A percentile compares a stretch with the other conserved stretches of the same genome.
Evolutionary conservation across 2,113 vertebrate genomes (phyloP).

Genomic region (Phycodurus eques): DNA sequence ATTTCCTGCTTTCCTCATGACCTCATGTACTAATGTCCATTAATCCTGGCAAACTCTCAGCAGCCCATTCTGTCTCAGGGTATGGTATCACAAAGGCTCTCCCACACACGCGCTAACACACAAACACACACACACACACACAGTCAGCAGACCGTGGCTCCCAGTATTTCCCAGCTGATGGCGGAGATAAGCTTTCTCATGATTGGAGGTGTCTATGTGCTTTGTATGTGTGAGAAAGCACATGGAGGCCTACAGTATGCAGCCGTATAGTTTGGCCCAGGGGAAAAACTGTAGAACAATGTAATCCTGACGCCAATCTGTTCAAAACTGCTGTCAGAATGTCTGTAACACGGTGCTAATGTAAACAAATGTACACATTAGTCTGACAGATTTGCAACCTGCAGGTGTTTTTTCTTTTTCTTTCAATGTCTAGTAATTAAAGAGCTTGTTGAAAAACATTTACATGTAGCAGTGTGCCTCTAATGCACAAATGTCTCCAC

Average conservation of each 20-base stretch:
- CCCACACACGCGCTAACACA: slow-evolving; percentile 19
- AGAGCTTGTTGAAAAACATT: neutral
- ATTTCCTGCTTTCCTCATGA: slow-evolving; percentile 68
- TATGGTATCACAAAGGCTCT: slow-evolving; percentile 55
- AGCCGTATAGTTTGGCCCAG: slow-evolving; percentile 1
- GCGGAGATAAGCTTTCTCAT: slow-evolving; percentile 43
- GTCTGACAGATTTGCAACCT: slow-evolving; percentile 5
- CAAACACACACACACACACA: neutral
- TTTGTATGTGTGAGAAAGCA: slow-evolving; percentile 21
- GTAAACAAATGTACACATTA: neutral
- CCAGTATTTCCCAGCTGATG: slow-evolving; percentile 52
- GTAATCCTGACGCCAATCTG: slow-evolving; percentile 13
- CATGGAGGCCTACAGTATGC: slow-evolving; percentile 2
- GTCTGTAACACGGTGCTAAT: neutral
- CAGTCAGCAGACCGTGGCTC: slow-evolving; percentile 24
- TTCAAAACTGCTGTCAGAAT: slow-evolving; percentile 10
- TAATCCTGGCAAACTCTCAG: slow-evolving; percentile 54
- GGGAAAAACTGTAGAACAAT: slow-evolving; percentile 19
- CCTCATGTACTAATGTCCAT: slow-evolving; percentile 62
- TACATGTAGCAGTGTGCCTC: neutral
- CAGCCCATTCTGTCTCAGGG: slow-evolving; percentile 48
- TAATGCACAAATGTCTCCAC: no score
- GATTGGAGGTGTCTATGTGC: slow-evolving; percentile 18
- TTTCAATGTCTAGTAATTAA: slow-evolving; percentile 23
- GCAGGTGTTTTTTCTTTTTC: neutral